Evolutionary conservation across 2,113 vertebrate genomes (phyloP).

Genomic region (Prunella himalayana): DNA sequence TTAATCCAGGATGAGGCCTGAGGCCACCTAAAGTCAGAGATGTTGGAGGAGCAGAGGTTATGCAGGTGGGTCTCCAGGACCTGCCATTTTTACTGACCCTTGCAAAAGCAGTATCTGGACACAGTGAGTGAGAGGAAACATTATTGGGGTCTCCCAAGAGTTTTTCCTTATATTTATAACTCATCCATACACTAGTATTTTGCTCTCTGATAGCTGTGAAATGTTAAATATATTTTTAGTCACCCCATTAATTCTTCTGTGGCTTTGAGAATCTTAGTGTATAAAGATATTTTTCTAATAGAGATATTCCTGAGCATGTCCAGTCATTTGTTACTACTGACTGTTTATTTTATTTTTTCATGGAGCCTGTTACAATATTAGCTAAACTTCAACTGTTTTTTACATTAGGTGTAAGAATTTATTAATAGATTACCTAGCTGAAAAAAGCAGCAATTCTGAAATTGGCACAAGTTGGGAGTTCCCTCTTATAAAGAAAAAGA

Average conservation of each 20-base stretch:
- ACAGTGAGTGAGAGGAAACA: background rate
- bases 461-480: background rate
- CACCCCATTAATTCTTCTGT: background rate
- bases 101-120: background rate
- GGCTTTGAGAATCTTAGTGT: background rate
- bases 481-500: background rate
- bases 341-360: background rate
- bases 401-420: background rate
- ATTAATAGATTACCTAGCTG: background rate
- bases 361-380: background rate
- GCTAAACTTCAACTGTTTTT: background rate
- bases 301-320: background rate
- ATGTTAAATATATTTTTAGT: background rate
- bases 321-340: background rate
- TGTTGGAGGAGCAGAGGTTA: background rate
- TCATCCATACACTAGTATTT: background rate
- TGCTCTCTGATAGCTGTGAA: background rate
- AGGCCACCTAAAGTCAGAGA: background rate
- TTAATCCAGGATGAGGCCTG: background rate
- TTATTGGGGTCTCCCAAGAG: background rate
- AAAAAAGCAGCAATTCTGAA: background rate
- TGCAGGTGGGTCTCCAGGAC: background rate
- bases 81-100: background rate
- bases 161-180: background rate
- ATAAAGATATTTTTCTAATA: background rate